Evolutionary conservation across 2,113 vertebrate species (phyloP).

Genomic region (Phodopus roborovskii): DNA sequence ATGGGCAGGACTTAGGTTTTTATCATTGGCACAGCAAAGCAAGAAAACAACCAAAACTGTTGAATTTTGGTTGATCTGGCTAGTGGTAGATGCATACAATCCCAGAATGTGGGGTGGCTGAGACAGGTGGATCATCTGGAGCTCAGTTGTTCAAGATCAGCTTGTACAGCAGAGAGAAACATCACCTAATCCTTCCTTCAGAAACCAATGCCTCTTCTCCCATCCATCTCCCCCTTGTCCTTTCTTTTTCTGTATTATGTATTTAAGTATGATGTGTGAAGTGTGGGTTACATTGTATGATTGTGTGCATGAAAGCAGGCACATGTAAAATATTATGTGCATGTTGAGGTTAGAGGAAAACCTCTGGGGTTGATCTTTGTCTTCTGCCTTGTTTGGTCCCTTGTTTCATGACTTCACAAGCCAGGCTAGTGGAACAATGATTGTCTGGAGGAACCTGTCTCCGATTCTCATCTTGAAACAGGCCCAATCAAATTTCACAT

Average conservation of each 20-base stretch:
- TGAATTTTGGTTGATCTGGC: not conserved
- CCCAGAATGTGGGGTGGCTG: not conserved
- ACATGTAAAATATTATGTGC: not conserved
- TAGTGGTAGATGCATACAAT: not conserved
- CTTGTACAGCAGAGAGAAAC: not conserved
- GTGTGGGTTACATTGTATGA: not conserved
- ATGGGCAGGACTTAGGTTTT: not conserved
- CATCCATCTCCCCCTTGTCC: fast-evolving
- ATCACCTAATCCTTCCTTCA: not conserved
- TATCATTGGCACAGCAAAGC: not conserved
- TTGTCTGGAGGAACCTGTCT: too few species aligned
- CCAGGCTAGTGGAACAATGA: not conserved
- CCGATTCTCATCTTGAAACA: not conserved
- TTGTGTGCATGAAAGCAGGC: not conserved
- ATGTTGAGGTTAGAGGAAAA: not conserved
- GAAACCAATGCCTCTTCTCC: not conserved
- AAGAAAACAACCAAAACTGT: not conserved
- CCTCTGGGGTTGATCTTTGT: not conserved
- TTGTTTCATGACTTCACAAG: not conserved
- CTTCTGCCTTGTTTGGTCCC: too few species aligned
- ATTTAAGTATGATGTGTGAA: not conserved
- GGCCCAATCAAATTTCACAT: not conserved
- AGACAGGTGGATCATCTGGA: not conserved
- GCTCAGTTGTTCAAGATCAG: not conserved
- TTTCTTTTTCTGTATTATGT: not conserved